Evolutionary conservation across 2,113 vertebrate species (phyloP).

Genomic region (Pluvianellus socialis): DNA sequence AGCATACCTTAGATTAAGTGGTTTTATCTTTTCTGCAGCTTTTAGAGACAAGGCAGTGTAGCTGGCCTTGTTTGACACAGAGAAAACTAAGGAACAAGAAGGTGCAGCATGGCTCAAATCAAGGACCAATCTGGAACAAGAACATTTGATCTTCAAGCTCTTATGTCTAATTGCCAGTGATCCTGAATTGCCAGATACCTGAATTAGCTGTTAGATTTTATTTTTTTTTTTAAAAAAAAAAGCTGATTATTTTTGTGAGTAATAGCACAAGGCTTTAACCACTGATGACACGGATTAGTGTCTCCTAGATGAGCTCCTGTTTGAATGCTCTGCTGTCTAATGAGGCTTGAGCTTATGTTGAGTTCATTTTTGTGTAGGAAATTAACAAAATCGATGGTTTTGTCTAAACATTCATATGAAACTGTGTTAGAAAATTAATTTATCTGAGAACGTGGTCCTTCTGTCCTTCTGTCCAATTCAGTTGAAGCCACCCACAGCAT

Average conservation of each 20-base stretch:
- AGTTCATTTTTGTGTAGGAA: not conserved
- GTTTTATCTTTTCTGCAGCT: not conserved
- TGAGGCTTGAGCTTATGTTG: rapidly evolving
- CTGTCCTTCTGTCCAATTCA: not conserved
- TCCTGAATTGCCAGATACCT: not conserved
- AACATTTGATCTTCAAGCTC: not conserved
- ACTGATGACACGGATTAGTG: not conserved
- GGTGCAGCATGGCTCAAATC: not conserved
- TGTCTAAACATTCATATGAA: rapidly evolving
- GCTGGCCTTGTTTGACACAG: not conserved
- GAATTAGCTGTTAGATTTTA: not conserved
- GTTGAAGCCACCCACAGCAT: not conserved
- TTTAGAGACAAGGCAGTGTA: not conserved
- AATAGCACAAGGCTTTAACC: not conserved
- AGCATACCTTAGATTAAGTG: not conserved
- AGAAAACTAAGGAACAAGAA: not conserved
- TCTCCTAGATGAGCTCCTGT: not conserved
- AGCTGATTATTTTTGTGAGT: not conserved
- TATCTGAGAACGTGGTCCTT: not conserved
- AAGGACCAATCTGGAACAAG: not conserved
- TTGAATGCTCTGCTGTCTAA: not conserved
- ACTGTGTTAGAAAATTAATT: not conserved
- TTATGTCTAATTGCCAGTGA: not conserved
- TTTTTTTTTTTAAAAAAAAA: not conserved
- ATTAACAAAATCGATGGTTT: not conserved